phyloP scores from a whole-genome alignment of 2,888 invertebrate species.

The Saturnia pavonia region DNA sequence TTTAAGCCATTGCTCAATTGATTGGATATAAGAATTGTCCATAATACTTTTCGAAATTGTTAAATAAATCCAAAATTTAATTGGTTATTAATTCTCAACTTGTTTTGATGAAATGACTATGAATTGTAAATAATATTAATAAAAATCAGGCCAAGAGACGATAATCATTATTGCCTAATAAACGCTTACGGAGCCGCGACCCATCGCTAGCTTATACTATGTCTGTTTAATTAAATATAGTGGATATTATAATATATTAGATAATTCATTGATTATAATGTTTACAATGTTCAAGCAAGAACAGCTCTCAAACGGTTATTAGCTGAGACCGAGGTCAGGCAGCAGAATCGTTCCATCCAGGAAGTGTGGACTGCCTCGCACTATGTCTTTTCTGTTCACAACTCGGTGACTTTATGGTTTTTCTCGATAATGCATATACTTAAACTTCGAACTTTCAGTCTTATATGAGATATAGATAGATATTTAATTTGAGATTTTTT shows the following conservation, averaged over 20 bases:
- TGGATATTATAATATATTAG: neutral
- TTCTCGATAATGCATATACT: conserved; percentile 2
- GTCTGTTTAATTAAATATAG: too few species aligned
- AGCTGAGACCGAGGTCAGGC: neutral
- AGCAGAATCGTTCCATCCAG: conserved; percentile 20
- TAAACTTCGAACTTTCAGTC: conserved; percentile 24
- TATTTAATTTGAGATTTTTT: neutral
- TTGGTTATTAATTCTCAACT: too few species aligned
- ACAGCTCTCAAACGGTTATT: conserved; percentile 9
- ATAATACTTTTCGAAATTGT: too few species aligned
- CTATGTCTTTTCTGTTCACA: conserved; percentile 25
- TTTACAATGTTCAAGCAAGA: neutral
- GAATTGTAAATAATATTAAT: too few species aligned
- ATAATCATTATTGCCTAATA: too few species aligned
- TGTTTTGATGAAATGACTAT: too few species aligned
- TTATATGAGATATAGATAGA: neutral
- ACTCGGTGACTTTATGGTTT: conserved; percentile 19
- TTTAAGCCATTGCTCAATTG: too few species aligned
- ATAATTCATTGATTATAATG: neutral
- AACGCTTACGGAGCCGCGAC: too few species aligned
- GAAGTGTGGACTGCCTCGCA: conserved; percentile 22
- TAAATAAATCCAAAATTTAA: too few species aligned
- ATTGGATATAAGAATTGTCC: too few species aligned
- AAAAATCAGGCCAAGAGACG: too few species aligned
- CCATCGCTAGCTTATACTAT: too few species aligned